These are phyloP conservation scores for Drosophila lutescens DNA, from an alignment of 2,888 invertebrate species.

Conservation along the genomic window DNA sequence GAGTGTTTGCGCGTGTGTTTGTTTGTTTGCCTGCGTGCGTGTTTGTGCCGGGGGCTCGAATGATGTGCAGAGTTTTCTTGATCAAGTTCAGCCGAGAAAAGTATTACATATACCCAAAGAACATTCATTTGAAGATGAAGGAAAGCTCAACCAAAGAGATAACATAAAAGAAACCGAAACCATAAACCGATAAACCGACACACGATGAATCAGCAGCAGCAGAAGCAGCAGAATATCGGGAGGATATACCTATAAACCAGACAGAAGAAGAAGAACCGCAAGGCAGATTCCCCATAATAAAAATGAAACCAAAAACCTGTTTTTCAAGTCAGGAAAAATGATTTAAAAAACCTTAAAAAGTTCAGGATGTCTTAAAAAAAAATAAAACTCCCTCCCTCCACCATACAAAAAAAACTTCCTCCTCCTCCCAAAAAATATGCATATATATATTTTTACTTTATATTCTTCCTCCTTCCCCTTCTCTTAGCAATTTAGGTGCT, in stretches of 20 bases:
- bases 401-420: conserved; percentile 56
- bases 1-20: conserved; percentile 34
- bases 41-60: conserved; percentile 10
- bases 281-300: conserved; percentile 22
- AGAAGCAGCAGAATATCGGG: conserved; percentile 34
- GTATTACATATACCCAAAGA: conserved; percentile 1
- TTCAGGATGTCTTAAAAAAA: conserved; percentile 30
- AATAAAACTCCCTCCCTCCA: conserved; percentile 49
- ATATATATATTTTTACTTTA: conserved; percentile 84
- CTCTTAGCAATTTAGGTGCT: conserved; percentile 84
- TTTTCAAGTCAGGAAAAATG: conserved; percentile 36
- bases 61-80: conserved; percentile 81
- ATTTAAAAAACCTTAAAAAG: conserved; percentile 14
- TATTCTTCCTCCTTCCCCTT: conserved; percentile 82
- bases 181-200: conserved; percentile 28
- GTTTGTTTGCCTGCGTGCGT: conserved; percentile 35
- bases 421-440: conserved; percentile 58
- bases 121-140: conserved; percentile 10
- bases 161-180: conserved; percentile 33
- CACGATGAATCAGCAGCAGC: conserved; percentile 37
- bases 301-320: conserved; percentile 17
- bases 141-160: conserved; percentile 14
- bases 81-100: conserved; percentile 70
- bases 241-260: conserved; percentile 18
- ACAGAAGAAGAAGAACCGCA: conserved; percentile 33